Conservation (phyloP, 1,140 invertebrate species). For the Spodoptera litura region DNA sequence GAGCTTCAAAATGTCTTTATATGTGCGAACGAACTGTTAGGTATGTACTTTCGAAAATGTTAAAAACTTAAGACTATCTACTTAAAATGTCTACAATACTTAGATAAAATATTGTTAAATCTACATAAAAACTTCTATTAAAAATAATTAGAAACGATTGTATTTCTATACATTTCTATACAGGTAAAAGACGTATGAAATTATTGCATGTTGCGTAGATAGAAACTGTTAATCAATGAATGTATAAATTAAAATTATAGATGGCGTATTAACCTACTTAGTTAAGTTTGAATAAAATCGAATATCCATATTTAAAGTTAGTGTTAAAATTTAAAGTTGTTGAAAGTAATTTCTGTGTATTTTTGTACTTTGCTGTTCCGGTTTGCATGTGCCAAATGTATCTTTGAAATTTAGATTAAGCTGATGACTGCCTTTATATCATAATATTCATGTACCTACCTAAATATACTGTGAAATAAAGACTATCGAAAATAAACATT, state of each 20-base stretch:
- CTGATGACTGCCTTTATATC: constrained; percentile 50
- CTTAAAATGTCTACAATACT: too few relatives aligned
- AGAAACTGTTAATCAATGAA: constrained; percentile 6
- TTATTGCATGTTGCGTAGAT: constrained; percentile 6
- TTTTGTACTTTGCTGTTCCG: constrained; percentile 51
- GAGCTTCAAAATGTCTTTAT: background rate
- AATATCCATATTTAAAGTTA: constrained; percentile 15
- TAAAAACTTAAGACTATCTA: too few relatives aligned
- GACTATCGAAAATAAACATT: constrained; percentile 27
- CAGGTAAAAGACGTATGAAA: background rate
- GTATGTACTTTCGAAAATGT: too few relatives aligned
- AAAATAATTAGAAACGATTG: too few relatives aligned
- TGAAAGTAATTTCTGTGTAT: constrained; percentile 41
- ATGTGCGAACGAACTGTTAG: background rate
- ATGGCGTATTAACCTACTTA: constrained; percentile 6
- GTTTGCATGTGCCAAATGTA: constrained; percentile 51
- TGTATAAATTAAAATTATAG: background rate
- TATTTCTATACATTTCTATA: background rate
- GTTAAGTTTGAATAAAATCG: constrained; percentile 33
- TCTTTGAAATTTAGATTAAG: constrained; percentile 34
- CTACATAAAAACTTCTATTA: too few relatives aligned
- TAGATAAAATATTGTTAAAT: too few relatives aligned
- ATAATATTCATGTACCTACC: constrained; percentile 29
- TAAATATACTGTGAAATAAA: constrained; percentile 45
- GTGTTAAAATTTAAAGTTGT: constrained; percentile 21